phyloP scores from a whole-genome alignment of 2,797 vertebrate species.

The Phaenicophaeus curvirostris region DNA sequence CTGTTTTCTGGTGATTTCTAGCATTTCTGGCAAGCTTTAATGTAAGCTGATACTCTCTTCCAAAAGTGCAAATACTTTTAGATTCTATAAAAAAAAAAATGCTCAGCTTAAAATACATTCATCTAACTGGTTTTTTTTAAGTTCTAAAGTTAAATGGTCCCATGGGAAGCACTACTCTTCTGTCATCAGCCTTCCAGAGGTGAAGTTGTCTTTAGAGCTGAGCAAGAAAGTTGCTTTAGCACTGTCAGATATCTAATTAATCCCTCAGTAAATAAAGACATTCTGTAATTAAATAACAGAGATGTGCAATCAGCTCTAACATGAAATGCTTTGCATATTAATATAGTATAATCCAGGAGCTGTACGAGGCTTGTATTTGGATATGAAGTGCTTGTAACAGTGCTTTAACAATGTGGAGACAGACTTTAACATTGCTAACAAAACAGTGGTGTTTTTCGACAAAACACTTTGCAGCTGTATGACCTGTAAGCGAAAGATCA shows the following conservation, averaged over 20 bases:
- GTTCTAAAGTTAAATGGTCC: neutral
- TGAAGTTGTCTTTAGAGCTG: neutral
- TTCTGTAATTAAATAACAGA: slow-evolving; percentile 9
- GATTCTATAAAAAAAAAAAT: neutral
- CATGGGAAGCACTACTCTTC: neutral
- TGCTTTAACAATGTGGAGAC: neutral
- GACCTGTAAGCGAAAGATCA: neutral
- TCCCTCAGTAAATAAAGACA: slow-evolving; percentile 42
- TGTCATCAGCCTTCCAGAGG: neutral
- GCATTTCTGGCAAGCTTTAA: neutral
- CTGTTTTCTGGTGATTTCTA: neutral
- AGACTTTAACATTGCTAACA: neutral
- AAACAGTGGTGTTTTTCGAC: neutral
- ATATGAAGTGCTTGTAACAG: neutral
- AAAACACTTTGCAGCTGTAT: neutral
- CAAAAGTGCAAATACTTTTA: neutral
- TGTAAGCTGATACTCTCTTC: neutral
- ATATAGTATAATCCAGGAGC: neutral
- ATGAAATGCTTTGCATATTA: slow-evolving; percentile 25
- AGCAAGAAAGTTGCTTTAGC: neutral
- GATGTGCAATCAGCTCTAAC: slow-evolving; percentile 28
- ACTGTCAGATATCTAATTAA: slow-evolving; percentile 29
- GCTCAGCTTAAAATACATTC: neutral
- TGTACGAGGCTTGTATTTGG: neutral
- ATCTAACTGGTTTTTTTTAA: neutral